These are phyloP conservation scores for Thalassaphorura encarpata DNA, from an alignment of 1,140 invertebrate genomes.

Conservation along the genomic window DNA sequence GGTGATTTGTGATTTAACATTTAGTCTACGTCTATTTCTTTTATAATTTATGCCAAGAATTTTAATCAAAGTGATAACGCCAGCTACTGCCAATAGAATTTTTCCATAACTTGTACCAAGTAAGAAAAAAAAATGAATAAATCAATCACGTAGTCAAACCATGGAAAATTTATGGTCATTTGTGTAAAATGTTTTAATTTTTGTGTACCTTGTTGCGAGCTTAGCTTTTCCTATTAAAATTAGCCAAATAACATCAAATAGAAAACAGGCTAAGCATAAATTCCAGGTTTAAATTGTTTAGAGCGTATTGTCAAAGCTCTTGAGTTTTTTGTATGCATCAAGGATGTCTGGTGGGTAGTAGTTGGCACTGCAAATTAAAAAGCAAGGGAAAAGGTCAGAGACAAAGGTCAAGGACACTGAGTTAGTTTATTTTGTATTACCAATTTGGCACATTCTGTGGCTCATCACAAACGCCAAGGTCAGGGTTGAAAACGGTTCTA, in stretches of 20 bases:
- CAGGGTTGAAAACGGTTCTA: slow-evolving; percentile 68
- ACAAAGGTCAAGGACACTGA: background rate
- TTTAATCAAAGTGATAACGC: too few relatives aligned
- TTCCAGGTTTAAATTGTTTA: background rate
- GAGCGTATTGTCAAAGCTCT: slow-evolving; percentile 21
- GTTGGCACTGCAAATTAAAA: slow-evolving; percentile 18
- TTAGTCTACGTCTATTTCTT: too few relatives aligned
- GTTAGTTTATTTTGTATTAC: slow-evolving; percentile 33
- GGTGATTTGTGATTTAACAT: too few relatives aligned
- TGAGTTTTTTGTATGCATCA: slow-evolving; percentile 18
- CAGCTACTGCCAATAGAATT: too few relatives aligned
- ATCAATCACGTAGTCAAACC: too few relatives aligned
- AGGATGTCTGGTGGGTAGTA: slow-evolving; percentile 27
- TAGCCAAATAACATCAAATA: background rate
- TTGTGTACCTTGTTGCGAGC: too few relatives aligned
- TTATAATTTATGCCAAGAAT: too few relatives aligned
- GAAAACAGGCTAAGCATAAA: too few relatives aligned
- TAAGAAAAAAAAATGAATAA: too few relatives aligned
- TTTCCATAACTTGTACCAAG: too few relatives aligned
- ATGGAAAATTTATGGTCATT: too few relatives aligned
- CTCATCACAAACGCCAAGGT: slow-evolving; percentile 60
- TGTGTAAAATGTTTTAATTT: too few relatives aligned
- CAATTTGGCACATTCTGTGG: slow-evolving; percentile 66
- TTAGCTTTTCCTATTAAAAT: background rate
- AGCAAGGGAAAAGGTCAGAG: background rate